phyloP scores from a whole-genome alignment of 92 coral and sea anemone species.

The Palythoa grandis region DNA sequence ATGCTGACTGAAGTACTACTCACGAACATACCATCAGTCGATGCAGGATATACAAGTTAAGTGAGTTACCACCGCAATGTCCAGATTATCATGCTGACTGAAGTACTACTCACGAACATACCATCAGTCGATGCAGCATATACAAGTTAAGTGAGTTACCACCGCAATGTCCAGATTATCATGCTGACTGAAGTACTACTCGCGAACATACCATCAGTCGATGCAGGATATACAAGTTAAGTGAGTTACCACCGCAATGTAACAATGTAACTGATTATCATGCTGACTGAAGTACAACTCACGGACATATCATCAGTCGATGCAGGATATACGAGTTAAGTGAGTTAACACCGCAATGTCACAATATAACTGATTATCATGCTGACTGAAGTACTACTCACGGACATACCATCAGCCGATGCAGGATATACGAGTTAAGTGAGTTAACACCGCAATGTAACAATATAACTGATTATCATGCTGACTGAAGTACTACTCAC shows the following conservation, averaged over 20 bases:
- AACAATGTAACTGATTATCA: neutral
- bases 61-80: neutral
- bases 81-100: neutral
- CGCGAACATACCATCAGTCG: conserved; percentile 88
- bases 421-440: conserved; percentile 49
- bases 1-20: too few species aligned
- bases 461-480: neutral
- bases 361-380: neutral
- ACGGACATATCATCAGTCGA: conserved; percentile 90
- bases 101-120: conserved; percentile 36
- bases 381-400: neutral
- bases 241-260: neutral
- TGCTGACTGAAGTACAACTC: neutral
- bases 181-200: neutral
- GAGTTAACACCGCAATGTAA: neutral
- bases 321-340: conserved; percentile 64
- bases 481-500: neutral
- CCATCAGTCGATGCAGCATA: conserved; percentile 99
- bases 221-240: conserved; percentile 70
- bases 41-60: too few species aligned
- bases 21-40: too few species aligned
- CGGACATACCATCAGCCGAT: conserved; percentile 91
- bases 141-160: neutral
- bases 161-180: neutral
- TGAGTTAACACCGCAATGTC: neutral